These are phyloP conservation scores for Abrostola triplasia DNA, from an alignment of 2,888 invertebrate genomes.

Conservation along the genomic window DNA sequence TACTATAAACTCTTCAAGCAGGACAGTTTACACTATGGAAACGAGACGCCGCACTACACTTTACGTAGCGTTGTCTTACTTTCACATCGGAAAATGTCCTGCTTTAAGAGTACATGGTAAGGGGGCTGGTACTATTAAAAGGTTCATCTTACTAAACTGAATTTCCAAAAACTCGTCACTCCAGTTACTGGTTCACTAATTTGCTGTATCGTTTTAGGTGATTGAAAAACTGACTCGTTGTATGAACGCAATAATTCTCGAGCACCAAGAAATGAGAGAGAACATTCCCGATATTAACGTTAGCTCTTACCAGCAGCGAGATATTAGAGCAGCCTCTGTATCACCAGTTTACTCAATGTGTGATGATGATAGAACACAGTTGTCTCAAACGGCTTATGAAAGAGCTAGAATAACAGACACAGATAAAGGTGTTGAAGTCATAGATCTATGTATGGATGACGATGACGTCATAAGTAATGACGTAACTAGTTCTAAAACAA, in stretches of 20 bases:
- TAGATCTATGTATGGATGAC: constrained; percentile 44
- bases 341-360: constrained; percentile 65
- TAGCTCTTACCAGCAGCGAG: not conserved
- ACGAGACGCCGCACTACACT: no score
- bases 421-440: constrained; percentile 29
- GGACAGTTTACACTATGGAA: no score
- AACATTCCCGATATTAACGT: not conserved
- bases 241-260: constrained; percentile 65
- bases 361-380: constrained; percentile 61
- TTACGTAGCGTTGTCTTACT: no score
- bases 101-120: no score
- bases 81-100: no score
- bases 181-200: not conserved
- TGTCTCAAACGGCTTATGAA: constrained; percentile 26
- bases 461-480: constrained; percentile 18
- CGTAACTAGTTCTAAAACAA: not conserved
- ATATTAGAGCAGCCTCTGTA: not conserved
- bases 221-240: constrained; percentile 72
- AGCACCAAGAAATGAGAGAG: constrained; percentile 47
- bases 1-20: no score
- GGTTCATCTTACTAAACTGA: no score
- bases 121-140: no score
- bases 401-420: not conserved
- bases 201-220: constrained; percentile 59
- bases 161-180: no score